phyloP scores from a whole-genome alignment of 2,113 vertebrate genomes.

The Pagrus major region DNA sequence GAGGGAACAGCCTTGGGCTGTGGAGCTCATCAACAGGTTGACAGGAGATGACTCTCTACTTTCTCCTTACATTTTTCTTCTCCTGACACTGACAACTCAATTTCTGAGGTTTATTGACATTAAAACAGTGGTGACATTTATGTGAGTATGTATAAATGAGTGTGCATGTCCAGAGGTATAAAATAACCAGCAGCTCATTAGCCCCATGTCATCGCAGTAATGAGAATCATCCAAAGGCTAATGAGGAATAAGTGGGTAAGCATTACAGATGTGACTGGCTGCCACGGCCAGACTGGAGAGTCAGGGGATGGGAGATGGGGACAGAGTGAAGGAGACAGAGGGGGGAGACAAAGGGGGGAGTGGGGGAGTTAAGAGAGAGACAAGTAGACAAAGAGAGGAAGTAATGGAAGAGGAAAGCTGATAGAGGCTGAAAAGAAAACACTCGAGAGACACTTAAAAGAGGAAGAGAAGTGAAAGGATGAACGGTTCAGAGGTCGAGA shows the following conservation, averaged over 20 bases:
- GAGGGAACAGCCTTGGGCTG: conserved; percentile 39
- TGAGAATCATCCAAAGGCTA: conserved; percentile 66
- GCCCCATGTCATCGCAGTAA: conserved; percentile 51
- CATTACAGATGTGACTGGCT: conserved; percentile 41
- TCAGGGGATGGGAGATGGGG: background rate
- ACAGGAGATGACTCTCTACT: background rate
- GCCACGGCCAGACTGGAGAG: background rate
- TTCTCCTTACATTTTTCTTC: background rate
- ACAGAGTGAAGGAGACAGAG: background rate
- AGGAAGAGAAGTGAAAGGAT: background rate
- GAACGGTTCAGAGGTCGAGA: conserved; percentile 35
- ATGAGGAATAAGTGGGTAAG: conserved; percentile 59
- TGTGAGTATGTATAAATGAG: conserved; percentile 11
- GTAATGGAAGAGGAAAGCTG: conserved; percentile 17
- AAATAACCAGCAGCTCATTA: conserved; percentile 63
- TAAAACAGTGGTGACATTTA: conserved; percentile 35
- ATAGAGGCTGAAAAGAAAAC: conserved; percentile 29
- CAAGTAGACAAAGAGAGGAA: too few relatives aligned
- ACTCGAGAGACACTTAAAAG: background rate
- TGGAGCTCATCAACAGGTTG: conserved; percentile 40
- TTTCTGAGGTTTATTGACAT: conserved; percentile 6
- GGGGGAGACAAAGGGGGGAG: background rate
- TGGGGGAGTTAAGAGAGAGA: background rate
- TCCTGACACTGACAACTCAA: background rate
- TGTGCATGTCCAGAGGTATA: conserved; percentile 33